phyloP scores from a whole-genome alignment of 1,140 invertebrate species.

The Drosophila jambulina region DNA sequence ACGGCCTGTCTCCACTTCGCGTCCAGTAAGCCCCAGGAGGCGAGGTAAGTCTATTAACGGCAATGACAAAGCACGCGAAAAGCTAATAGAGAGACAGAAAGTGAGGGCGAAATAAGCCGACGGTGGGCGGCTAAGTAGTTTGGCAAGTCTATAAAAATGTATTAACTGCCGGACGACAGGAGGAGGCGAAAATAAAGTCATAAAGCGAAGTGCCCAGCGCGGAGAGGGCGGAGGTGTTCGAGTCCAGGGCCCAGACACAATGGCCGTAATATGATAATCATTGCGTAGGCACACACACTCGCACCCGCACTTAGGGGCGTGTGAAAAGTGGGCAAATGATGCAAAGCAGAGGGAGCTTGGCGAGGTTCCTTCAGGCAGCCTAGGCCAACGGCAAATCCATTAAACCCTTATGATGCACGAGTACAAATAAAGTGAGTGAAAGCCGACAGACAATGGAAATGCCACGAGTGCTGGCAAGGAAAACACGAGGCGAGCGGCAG shows the following conservation, averaged over 20 bases:
- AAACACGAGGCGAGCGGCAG: constrained; percentile 9
- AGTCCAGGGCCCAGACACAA: constrained; percentile 28
- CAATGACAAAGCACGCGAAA: constrained; percentile 82
- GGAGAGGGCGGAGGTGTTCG: constrained; percentile 17
- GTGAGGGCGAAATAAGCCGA: not conserved
- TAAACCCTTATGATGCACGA: constrained; percentile 82
- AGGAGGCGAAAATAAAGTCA: constrained; percentile 78
- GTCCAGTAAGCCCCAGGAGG: constrained; percentile 19
- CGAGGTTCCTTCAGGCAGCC: constrained; percentile 7
- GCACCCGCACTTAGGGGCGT: constrained; percentile 38
- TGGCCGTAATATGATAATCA: constrained; percentile 82
- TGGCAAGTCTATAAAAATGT: constrained; percentile 80
- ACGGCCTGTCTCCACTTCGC: constrained; percentile 28
- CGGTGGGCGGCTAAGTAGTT: constrained; percentile 57
- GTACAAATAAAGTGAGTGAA: constrained; percentile 80
- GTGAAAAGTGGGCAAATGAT: constrained; percentile 65
- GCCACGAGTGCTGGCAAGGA: constrained; percentile 7
- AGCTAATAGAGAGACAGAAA: constrained; percentile 78
- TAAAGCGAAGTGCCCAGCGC: constrained; percentile 55
- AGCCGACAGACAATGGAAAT: constrained; percentile 63
- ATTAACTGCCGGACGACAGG: constrained; percentile 65
- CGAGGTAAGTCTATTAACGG: constrained; percentile 80
- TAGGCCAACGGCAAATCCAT: constrained; percentile 70
- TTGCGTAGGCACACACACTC: constrained; percentile 51
- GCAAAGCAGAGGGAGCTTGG: constrained; percentile 26